Evolutionary conservation across 2,113 vertebrate species (phyloP).

Genomic region (Sorex fumeus): DNA sequence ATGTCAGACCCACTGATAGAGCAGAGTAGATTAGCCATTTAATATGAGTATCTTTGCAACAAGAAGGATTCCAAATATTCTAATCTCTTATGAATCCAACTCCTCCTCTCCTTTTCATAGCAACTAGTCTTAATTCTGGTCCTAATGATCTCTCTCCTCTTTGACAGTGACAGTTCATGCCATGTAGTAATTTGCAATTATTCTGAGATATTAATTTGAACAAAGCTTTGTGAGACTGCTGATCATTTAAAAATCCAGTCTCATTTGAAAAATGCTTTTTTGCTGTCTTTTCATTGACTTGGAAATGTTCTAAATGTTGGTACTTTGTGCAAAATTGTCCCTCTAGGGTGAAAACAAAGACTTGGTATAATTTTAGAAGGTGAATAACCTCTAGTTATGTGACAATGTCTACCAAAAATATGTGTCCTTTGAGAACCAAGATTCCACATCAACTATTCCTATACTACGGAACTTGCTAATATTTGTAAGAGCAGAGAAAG

Average conservation of each 20-base stretch:
- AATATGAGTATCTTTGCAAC: fast-evolving
- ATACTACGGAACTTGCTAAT: not conserved
- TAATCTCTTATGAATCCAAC: not conserved
- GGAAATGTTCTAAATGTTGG: not conserved
- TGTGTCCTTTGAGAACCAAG: not conserved
- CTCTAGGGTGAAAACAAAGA: constrained; percentile 6
- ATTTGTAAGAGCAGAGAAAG: not conserved
- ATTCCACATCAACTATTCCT: not conserved
- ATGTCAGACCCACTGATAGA: not conserved
- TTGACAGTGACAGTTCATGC: not conserved
- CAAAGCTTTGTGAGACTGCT: constrained; percentile 6
- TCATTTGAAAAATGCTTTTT: constrained; percentile 9
- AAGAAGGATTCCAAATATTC: not conserved
- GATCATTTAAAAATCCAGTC: not conserved
- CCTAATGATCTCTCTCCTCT: not conserved
- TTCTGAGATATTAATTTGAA: constrained; percentile 55
- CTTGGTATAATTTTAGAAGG: constrained; percentile 3
- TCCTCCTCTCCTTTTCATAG: not conserved
- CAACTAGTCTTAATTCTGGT: not conserved
- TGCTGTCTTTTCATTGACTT: constrained; percentile 19
- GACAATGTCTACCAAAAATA: not conserved
- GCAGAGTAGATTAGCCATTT: not conserved
- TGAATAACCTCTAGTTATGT: not conserved
- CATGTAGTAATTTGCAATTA: constrained; percentile 52
- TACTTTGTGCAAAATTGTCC: not conserved